Percentiles rank a stretch among this genome's conserved stretches.
phyloP scores from a whole-genome alignment of 37 sponge, comb jelly and placozoan species.

The Halichondria panicea region DNA sequence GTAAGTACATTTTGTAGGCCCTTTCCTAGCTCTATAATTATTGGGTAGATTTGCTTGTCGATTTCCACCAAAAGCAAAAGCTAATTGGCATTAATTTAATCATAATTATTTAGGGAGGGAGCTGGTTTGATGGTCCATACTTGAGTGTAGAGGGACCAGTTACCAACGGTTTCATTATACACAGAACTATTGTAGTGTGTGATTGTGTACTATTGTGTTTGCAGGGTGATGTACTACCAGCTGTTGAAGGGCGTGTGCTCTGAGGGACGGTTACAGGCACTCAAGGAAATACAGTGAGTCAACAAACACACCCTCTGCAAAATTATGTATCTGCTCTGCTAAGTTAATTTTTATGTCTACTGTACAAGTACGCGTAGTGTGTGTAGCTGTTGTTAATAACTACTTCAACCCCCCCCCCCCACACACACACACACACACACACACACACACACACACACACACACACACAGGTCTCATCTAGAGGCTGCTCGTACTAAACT shows the following conservation, averaged over 20 bases:
- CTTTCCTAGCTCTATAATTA: not conserved
- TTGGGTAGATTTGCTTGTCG: not conserved
- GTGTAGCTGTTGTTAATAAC: too few relatives aligned
- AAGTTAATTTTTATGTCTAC: not conserved
- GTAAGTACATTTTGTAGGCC: constrained; percentile 13
- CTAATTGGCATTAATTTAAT: too few relatives aligned
- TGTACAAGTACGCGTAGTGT: too few relatives aligned
- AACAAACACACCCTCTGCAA: not conserved
- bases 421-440: too few relatives aligned
- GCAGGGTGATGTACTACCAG: constrained; percentile 45
- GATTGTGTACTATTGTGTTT: not conserved
- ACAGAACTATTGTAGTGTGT: not conserved
- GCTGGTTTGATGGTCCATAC: too few relatives aligned
- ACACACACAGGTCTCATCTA: constrained; percentile 39
- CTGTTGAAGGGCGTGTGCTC: constrained; percentile 33
- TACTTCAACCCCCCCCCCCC: too few relatives aligned
- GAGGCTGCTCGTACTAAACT: constrained; percentile 11
- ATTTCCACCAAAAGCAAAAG: constrained; percentile 1
- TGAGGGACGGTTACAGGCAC: constrained; percentile 31
- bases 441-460: too few relatives aligned
- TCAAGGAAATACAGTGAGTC: constrained; percentile 29
- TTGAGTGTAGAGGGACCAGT: too few relatives aligned
- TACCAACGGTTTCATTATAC: too few relatives aligned
- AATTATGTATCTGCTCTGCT: not conserved
- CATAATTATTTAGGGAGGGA: too few relatives aligned